Base-by-base conservation (phyloP, 2,113 vertebrate species). In the Vidua macroura region DNA sequence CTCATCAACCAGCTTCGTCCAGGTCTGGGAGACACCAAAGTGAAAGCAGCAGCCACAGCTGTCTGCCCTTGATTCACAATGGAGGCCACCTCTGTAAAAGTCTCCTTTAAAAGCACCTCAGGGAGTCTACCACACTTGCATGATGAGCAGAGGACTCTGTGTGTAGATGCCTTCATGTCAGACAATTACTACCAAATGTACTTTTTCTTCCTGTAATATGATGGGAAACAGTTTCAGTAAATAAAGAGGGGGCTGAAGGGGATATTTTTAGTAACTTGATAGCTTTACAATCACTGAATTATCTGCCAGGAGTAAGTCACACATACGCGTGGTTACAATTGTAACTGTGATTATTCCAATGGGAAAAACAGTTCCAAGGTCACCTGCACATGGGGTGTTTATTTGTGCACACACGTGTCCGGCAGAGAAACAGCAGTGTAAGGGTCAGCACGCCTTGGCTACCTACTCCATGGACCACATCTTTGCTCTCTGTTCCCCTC, bases 261-360 rank as follows among this genome's bases (percentile, higher is more conserved):
- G 41, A 37, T 91, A 91, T 79, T 86, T 94, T 86, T 93, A 88
- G 85, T 77, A 95, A 95, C 73, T 6, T 48, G 67, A 70, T 88
- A 90, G 49, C 79, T 95, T 96, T 93, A 77, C 60, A 89, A 86
- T 85, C 41, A 30, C 55, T 43, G 55, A 53, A 77, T 43, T 76
- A 82, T 92, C 95, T 91, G 63, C 55, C 49, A 37, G 64, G 18
- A 90, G 43, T 81, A 79, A 91, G 63, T 59, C 4, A 0, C 78
- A 66, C 37, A 79, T 69, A 86, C 1, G 7, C 44, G 68, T 51
- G 56, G 39, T 48, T 55, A 68, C 60, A 93, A 74, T 53, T 83
- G 72, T 56, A 85, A 59, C n/a, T 90, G 48, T 2, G 1, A 94
- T 37, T 83, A 79, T 72, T 59, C 41, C 55, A 16, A 75, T 13